These are phyloP conservation scores for Esox niger DNA, from an alignment of 2,113 vertebrate species.

Conservation along the genomic window DNA sequence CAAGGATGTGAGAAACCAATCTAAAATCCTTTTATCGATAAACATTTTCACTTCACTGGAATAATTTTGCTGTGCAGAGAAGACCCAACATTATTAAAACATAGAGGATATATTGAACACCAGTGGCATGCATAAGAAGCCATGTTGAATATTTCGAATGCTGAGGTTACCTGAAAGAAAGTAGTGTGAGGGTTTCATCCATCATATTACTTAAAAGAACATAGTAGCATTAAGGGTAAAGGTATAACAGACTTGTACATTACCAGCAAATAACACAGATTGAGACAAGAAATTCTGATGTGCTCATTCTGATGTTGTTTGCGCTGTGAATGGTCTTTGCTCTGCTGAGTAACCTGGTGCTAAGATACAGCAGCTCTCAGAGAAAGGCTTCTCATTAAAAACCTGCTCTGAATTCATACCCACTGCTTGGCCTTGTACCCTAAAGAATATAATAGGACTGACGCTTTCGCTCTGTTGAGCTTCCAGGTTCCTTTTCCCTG, in stretches of 20 bases:
- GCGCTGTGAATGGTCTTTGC: constrained; percentile 14
- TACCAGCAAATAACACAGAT: background rate
- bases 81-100: background rate
- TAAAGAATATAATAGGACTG: constrained; percentile 34
- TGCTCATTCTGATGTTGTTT: constrained; percentile 4
- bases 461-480: constrained; percentile 21
- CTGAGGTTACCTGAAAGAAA: background rate
- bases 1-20: background rate
- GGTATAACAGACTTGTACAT: background rate
- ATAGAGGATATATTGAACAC: background rate
- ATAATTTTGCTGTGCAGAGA: background rate
- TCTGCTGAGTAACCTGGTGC: background rate
- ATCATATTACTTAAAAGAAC: background rate
- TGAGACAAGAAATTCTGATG: background rate
- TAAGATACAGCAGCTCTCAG: constrained; percentile 22
- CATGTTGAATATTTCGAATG: background rate
- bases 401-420: constrained; percentile 17
- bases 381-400: constrained; percentile 41
- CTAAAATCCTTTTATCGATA: background rate
- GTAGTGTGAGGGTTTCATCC: background rate
- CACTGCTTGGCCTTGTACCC: constrained; percentile 23
- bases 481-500: constrained; percentile 27
- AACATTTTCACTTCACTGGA: background rate
- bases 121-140: no score
- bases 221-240: background rate